Base-by-base conservation (phyloP, 2,797 vertebrate genomes). In the Hephaestus fuliginosus region DNA sequence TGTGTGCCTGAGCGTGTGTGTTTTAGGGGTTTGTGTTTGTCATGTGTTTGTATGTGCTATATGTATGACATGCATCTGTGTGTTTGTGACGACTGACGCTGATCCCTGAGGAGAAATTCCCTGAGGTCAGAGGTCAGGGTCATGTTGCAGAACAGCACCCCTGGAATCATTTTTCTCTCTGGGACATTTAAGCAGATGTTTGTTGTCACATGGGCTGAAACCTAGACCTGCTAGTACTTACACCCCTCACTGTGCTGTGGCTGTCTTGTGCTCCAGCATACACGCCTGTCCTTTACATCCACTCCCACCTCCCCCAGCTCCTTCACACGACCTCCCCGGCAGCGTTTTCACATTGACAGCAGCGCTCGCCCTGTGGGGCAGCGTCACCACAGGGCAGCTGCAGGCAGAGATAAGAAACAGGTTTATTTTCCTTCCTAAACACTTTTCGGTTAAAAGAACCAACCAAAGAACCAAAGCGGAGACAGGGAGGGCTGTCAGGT, bases 351-450 rank as follows among this genome's bases (percentile, higher is more conserved):
- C 76, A 80, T 52, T 91, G 90, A 93, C 90, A 90, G 86, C 91
- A 69, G 78, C 22, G 30, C 69, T 87, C 39, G 17, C 73, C 83
- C 87, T 78, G 76, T 74, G 89, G 86, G 85, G 68, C 75, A 76
- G 60, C 17, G 36, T 74, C 74, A 86, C 87, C 86, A 84, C 69
- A 20, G 81, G 86, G 87, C 88, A 85, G 91, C 92, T 94, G 92
- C 85, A 81, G 80, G 81, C 86, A 46, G 81, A 94, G 93, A 93
- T 94, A 94, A 94, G 90, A 90, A 80, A 12, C 4, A 15, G 80
- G 79, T 91, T 92, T 90, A 86, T 91, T 91, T 90, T 44, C 85
- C 87, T 7, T 74, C 51, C 76, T 28, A 53, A 90, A 91, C 86
- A 81, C 80, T 83, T 74, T 90, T 58, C 82, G 22, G 72, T 85